phyloP scores from a whole-genome alignment of 1,140 invertebrate species.

The Glomeris maerens region DNA sequence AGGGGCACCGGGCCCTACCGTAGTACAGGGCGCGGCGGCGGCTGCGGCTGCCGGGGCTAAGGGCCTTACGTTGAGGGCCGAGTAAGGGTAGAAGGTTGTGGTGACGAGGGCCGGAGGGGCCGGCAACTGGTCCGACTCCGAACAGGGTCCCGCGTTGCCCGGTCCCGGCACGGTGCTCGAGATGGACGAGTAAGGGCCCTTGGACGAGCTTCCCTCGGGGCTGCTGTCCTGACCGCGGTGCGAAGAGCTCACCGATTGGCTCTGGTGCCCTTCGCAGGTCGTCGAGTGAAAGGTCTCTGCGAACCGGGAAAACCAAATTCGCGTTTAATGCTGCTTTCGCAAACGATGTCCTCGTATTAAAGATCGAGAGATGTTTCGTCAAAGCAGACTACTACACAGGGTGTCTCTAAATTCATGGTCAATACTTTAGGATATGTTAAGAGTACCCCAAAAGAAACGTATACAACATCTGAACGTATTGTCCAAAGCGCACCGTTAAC shows the following conservation, averaged over 20 bases:
- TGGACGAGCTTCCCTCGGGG: conserved; percentile 12
- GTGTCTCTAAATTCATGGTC: too few species aligned
- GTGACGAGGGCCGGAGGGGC: conserved; percentile 18
- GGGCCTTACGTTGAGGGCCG: conserved; percentile 39
- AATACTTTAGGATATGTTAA: too few species aligned
- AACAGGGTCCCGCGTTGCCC: conserved; percentile 18
- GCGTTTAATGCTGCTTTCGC: too few species aligned
- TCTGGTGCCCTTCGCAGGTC: conserved; percentile 13
- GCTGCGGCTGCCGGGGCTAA: conserved; percentile 11
- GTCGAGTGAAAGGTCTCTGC: conserved; percentile 10
- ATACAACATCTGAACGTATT: too few species aligned
- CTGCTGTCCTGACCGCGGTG: conserved; percentile 19
- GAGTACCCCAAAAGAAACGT: too few species aligned
- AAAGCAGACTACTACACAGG: too few species aligned
- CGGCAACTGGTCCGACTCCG: conserved; percentile 24
- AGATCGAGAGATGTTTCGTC: too few species aligned
- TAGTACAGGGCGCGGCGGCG: conserved; percentile 1
- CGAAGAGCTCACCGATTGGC: conserved; percentile 20
- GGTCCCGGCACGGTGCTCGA: background rate
- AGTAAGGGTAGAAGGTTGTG: conserved; percentile 44
- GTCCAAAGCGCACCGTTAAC: too few species aligned
- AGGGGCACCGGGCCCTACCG: conserved; percentile 12
- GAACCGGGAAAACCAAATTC: too few species aligned
- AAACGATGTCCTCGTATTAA: too few species aligned
- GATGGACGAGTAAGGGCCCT: background rate